These are phyloP conservation scores for Sebastolobus alascanus DNA, from an alignment of 2,797 vertebrate species.

Conservation along the genomic window DNA sequence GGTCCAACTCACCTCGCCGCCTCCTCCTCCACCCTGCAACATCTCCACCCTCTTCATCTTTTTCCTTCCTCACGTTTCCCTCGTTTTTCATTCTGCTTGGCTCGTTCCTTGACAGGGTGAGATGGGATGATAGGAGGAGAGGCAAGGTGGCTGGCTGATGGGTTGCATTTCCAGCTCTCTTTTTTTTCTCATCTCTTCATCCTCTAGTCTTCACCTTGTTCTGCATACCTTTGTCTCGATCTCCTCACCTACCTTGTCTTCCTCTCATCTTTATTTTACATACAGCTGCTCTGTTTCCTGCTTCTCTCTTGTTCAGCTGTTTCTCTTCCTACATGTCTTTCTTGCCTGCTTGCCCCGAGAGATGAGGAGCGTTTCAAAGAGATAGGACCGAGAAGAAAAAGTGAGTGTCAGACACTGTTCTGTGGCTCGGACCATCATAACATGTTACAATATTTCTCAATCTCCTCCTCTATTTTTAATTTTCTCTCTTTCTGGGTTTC, in stretches of 20 bases:
- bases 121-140: conserved; percentile 36
- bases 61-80: conserved; percentile 10
- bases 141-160: conserved; percentile 23
- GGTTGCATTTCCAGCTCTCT: conserved; percentile 31
- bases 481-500: neutral
- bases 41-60: conserved; percentile 31
- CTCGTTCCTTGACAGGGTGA: conserved; percentile 40
- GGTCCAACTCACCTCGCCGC: conserved; percentile 23
- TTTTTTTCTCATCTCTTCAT: neutral
- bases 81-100: conserved; percentile 48
- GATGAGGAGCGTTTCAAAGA: conserved; percentile 44
- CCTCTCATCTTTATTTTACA: conserved; percentile 9
- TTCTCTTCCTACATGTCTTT: conserved; percentile 1
- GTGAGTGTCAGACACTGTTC: neutral
- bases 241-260: conserved; percentile 14
- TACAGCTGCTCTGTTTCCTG: conserved; percentile 25
- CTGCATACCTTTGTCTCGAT: conserved; percentile 16
- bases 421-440: neutral
- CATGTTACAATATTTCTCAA: conserved; percentile 13
- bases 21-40: neutral
- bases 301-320: conserved; percentile 10
- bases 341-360: conserved; percentile 29
- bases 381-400: neutral
- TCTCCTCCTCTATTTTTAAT: conserved; percentile 26
- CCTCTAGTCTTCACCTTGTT: conserved; percentile 8